Conservation (phyloP, 2,113 vertebrate species). For the Baryphthengus martii region DNA sequence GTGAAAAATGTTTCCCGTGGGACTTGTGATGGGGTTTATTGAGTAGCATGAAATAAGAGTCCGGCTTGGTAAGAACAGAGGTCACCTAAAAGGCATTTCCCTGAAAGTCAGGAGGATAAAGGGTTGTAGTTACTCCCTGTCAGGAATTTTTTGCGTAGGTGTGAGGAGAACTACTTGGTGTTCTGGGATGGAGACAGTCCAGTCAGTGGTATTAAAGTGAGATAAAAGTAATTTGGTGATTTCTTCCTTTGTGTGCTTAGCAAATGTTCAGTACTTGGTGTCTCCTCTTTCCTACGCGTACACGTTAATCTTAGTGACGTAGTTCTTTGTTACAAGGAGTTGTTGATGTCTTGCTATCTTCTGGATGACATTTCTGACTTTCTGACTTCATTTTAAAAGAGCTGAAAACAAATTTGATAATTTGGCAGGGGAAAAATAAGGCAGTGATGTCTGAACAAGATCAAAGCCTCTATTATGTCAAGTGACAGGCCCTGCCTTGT, state of each 20-base stretch:
- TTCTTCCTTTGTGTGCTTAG: background rate
- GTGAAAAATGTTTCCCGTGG: background rate
- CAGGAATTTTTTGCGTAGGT: background rate
- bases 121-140: background rate
- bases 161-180: background rate
- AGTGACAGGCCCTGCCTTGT: slow-evolving; percentile 62
- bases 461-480: slow-evolving; percentile 43
- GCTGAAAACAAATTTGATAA: slow-evolving; percentile 41
- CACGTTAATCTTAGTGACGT: background rate
- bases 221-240: background rate
- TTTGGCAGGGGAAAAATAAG: slow-evolving; percentile 40
- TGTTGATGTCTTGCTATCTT: background rate
- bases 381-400: slow-evolving; percentile 17
- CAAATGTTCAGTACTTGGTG: background rate
- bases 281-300: background rate
- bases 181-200: background rate
- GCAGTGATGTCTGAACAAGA: slow-evolving; percentile 35
- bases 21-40: background rate
- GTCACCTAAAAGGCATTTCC: background rate
- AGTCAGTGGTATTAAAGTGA: background rate
- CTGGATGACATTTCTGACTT: background rate
- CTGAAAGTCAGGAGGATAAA: background rate
- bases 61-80: background rate
- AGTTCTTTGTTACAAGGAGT: background rate
- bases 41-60: background rate